Percentiles rank a stretch among this genome's conserved stretches.
These are phyloP conservation scores for Papilio polytes DNA, from an alignment of 1,140 invertebrate species.

Conservation along the genomic window DNA sequence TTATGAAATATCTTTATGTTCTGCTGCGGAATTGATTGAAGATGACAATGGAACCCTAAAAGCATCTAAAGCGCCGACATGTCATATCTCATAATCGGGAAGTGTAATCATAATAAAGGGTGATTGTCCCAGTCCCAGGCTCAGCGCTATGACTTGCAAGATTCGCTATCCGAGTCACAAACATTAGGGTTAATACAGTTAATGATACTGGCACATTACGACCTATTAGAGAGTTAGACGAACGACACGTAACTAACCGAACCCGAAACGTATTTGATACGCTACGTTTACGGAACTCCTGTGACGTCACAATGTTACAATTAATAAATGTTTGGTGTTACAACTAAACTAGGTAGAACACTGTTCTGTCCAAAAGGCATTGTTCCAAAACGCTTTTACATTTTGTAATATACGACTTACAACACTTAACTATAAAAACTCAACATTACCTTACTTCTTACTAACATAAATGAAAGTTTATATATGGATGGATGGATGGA, in stretches of 20 bases:
- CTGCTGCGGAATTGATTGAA: conserved; percentile 43
- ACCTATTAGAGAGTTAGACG: conserved; percentile 77
- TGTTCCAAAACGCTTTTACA: too few relatives aligned
- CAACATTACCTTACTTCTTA: too few relatives aligned
- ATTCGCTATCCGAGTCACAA: conserved; percentile 67
- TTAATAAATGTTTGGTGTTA: background rate
- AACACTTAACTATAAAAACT: too few relatives aligned
- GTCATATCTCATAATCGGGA: conserved; percentile 70
- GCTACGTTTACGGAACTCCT: conserved; percentile 69
- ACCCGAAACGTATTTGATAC: conserved; percentile 73
- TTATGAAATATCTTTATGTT: background rate
- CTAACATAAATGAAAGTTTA: too few relatives aligned
- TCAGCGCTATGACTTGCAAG: conserved; percentile 70
- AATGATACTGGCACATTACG: conserved; percentile 78
- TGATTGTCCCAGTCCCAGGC: conserved; percentile 59
- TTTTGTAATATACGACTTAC: too few relatives aligned
- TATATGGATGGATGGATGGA: too few relatives aligned
- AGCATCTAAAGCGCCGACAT: conserved; percentile 58
- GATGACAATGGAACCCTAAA: conserved; percentile 33
- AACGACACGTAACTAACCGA: conserved; percentile 76
- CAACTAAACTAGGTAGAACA: background rate
- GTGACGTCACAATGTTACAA: conserved; percentile 50
- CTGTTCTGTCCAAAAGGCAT: too few relatives aligned
- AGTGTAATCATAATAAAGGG: conserved; percentile 59
- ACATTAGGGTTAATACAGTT: conserved; percentile 79